These are phyloP conservation scores for Parus major DNA, from an alignment of 2,113 vertebrate species.

Conservation along the genomic window DNA sequence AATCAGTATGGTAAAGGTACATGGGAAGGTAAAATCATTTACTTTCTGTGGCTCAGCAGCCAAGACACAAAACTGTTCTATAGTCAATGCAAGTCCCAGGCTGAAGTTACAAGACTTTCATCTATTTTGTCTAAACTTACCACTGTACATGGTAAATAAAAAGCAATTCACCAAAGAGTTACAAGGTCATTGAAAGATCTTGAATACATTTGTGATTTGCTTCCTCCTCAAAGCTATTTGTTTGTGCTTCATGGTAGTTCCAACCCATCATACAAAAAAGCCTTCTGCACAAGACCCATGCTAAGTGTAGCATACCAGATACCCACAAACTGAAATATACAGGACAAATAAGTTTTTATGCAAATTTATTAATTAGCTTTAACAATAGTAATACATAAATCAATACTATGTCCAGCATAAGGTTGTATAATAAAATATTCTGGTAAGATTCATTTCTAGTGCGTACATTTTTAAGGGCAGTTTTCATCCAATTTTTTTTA, in stretches of 20 bases:
- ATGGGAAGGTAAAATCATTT: neutral
- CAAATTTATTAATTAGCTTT: conserved; percentile 62
- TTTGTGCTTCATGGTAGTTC: neutral
- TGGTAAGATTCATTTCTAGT: conserved; percentile 8
- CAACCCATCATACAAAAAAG: neutral
- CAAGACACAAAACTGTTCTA: neutral
- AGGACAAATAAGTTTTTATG: neutral
- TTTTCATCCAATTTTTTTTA: conserved; percentile 19
- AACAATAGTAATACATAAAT: conserved; percentile 56
- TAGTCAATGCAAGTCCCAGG: neutral
- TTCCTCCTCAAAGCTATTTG: neutral
- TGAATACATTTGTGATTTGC: neutral
- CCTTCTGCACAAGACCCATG: neutral
- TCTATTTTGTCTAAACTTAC: neutral
- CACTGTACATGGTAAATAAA: neutral
- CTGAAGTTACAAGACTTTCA: neutral
- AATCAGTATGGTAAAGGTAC: neutral
- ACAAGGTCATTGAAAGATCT: neutral
- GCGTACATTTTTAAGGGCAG: conserved; percentile 30
- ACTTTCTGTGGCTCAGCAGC: neutral
- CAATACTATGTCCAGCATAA: conserved; percentile 62
- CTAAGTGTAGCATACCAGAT: neutral
- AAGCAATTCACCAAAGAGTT: neutral
- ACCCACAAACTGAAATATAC: neutral
- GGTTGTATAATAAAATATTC: conserved; percentile 56